Evolutionary conservation across 2,888 invertebrate genomes (phyloP), one percentile per base, ranked within the genome.

Genomic region (Drosophila fulvimacula): DNA sequence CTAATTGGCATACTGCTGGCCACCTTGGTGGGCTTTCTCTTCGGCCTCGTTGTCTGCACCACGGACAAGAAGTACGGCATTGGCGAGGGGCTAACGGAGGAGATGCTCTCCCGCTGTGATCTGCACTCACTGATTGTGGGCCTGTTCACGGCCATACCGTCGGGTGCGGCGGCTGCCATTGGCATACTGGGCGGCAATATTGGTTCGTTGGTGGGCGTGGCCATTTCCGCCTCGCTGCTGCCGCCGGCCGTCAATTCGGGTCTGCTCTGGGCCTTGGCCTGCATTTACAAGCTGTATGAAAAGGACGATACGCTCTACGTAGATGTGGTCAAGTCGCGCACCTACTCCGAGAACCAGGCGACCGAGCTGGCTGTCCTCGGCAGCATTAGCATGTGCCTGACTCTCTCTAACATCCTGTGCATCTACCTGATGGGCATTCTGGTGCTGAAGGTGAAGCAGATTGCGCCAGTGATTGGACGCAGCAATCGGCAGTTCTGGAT

Each of bases 181-280:
- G 95, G 96, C 2, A 94, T 96, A 13, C 92, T 97, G n/a, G 96
- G 96, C 38, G 96, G 96, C 61, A 96, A 96, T 91, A 94, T 95
- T 5, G 95, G 96, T 0, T 96, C 96, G 0, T 92, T 96, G 9
- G 96, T 96, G 0, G 96, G 96, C 5, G 96, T 96, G 6, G 96
- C 96, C 5, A 96, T 97, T 81, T 96, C 96, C 0, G 96, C 96
- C 0, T 96, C 96, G 0, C 91, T 97, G 17, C 92, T 96, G 64
- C 96, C 96, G 0, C 96, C 97, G 4, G 96, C 96, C 58, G 96
- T 96, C 1, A 96, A 97, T 92, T 95, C 96, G 68, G 95, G 95
- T 17, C 90, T 95, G 0, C 91, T 95, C 0, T 95, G 95, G 95
- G 94, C 95, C 0, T 92, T 95, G 91, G 93, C 95, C 0, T 90